Conservation (phyloP, 2,113 vertebrate genomes). For the Oncorhynchus tshawytscha region DNA sequence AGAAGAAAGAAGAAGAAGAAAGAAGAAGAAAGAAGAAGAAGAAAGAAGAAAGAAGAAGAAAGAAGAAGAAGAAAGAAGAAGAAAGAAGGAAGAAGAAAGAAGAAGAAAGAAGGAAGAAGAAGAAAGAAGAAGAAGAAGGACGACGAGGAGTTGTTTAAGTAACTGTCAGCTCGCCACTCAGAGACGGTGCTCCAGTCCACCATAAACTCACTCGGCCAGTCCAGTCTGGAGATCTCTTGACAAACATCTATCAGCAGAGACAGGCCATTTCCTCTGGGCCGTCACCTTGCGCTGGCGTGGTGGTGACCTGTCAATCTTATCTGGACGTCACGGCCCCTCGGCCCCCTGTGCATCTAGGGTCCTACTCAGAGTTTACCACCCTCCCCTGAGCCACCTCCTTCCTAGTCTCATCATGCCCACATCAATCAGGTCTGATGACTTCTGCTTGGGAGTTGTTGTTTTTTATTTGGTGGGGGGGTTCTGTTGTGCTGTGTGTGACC, state of each 20-base stretch:
- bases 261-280: conserved; percentile 43
- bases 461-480: neutral
- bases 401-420: conserved; percentile 46
- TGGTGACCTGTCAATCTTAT: conserved; percentile 55
- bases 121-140: neutral
- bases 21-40: too few relatives aligned
- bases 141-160: conserved; percentile 21
- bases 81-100: neutral
- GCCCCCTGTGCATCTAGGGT: conserved; percentile 39
- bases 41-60: too few relatives aligned
- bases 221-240: conserved; percentile 25
- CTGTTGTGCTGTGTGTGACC: neutral
- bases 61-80: too few relatives aligned
- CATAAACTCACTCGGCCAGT: conserved; percentile 20
- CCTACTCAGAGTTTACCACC: conserved; percentile 2
- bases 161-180: conserved; percentile 40
- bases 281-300: conserved; percentile 23
- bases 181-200: neutral
- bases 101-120: neutral
- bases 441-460: neutral
- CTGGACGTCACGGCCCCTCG: conserved; percentile 20
- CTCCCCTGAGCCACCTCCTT: conserved; percentile 13
- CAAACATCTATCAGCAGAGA: conserved; percentile 55
- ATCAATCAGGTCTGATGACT: conserved; percentile 46
- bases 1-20: too few relatives aligned